These are phyloP conservation scores for Polylopha cassiicola DNA, from an alignment of 2,888 invertebrate species.

Conservation along the genomic window DNA sequence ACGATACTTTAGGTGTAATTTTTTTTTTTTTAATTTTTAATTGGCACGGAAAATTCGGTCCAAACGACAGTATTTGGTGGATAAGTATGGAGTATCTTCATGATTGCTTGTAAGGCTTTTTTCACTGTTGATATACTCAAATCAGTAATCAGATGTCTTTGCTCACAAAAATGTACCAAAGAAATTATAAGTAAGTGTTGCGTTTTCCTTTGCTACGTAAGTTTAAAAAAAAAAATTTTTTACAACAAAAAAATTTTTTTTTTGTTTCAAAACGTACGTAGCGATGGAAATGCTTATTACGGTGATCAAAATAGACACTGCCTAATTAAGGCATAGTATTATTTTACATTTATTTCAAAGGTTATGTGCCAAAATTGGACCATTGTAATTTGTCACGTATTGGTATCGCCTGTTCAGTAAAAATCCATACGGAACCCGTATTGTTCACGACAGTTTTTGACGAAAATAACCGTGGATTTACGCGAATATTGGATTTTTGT, in stretches of 20 bases:
- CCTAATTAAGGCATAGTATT: conserved; percentile 45
- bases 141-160: conserved; percentile 53
- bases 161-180: conserved; percentile 75
- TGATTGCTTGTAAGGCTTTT: conserved; percentile 45
- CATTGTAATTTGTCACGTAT: conserved; percentile 31
- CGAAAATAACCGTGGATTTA: conserved; percentile 20
- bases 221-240: too few species aligned
- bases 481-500: conserved; percentile 12
- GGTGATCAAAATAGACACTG: conserved; percentile 16
- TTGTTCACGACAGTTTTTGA: conserved; percentile 16
- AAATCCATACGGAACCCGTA: too few species aligned
- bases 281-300: conserved; percentile 7
- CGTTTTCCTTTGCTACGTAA: conserved; percentile 46
- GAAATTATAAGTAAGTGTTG: conserved; percentile 45
- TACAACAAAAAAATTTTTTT: too few species aligned
- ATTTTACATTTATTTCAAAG: conserved; percentile 52
- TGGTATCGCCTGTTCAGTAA: neutral
- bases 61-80: conserved; percentile 53
- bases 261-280: conserved; percentile 6
- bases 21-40: too few species aligned
- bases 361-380: conserved; percentile 71
- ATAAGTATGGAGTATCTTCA: conserved; percentile 41
- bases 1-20: too few species aligned
- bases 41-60: conserved; percentile 39
- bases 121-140: conserved; percentile 40